Conservation (phyloP, 2,113 vertebrate species). For the Percina caprodes region DNA sequence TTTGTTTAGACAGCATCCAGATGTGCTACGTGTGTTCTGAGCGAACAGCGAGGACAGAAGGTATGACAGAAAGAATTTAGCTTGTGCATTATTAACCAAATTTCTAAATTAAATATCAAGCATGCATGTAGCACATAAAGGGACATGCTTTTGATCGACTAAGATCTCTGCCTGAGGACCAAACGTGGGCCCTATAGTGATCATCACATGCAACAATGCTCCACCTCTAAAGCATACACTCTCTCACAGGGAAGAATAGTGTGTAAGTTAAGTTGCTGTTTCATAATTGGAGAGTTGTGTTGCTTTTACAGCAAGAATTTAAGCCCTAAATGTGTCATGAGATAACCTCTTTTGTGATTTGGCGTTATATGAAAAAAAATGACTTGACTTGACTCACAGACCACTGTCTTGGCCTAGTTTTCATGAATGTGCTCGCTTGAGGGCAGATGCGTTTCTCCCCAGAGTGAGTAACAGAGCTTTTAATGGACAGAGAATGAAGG, state of each 20-base stretch:
- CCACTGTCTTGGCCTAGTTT: conserved; percentile 63
- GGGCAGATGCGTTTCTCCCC: conserved; percentile 60
- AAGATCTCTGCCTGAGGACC: neutral
- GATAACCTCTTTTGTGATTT: no score
- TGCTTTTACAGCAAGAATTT: no score
- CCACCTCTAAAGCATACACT: conserved; percentile 14
- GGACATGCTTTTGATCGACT: neutral
- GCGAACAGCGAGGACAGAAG: neutral
- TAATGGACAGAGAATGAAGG: conserved; percentile 59
- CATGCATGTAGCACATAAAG: neutral
- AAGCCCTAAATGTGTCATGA: no score
- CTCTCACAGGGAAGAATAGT: neutral
- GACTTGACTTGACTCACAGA: neutral
- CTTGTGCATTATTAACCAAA: conserved; percentile 31
- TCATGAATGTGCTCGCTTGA: conserved; percentile 46
- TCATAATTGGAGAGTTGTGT: no score
- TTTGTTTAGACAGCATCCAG: conserved; percentile 70
- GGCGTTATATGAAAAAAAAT: no score
- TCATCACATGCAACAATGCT: neutral
- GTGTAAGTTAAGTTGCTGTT: no score
- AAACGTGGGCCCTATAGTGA: neutral
- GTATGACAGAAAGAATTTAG: conserved; percentile 3
- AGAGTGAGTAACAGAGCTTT: conserved; percentile 54
- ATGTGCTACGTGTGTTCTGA: conserved; percentile 50
- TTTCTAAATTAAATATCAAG: neutral